A percentile compares a stretch with the other conserved stretches of the same genome.
Conservation (phyloP, 2,888 invertebrate genomes). For the Nipponacmea schrenckii region DNA sequence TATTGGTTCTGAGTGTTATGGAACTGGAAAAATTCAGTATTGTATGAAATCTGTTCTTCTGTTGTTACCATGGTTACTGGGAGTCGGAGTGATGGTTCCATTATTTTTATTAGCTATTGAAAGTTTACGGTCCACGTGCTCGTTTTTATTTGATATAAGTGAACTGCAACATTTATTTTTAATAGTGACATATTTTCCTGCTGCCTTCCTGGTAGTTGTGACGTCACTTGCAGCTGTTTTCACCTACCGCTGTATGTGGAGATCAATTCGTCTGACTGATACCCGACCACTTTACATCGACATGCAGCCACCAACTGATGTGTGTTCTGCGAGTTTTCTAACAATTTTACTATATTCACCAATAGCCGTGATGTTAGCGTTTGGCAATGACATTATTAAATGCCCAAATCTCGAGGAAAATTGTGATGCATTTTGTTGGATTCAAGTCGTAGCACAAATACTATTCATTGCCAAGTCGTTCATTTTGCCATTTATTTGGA, state of each 20-base stretch:
- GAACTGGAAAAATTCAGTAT: not conserved
- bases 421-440: constrained; percentile 4
- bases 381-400: not conserved
- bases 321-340: not conserved
- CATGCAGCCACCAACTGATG: not conserved
- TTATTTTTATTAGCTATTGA: not conserved
- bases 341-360: constrained; percentile 1
- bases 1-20: not conserved
- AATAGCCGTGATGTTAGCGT: not conserved
- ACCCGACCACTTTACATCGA: not conserved
- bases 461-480: not conserved
- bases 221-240: not conserved
- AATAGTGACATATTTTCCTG: not conserved
- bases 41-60: not conserved
- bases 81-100: not conserved
- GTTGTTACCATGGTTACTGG: not conserved
- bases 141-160: not conserved
- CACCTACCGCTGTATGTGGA: not conserved
- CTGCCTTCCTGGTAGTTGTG: not conserved
- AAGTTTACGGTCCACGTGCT: not conserved
- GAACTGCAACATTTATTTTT: not conserved
- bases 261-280: not conserved
- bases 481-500: not conserved
- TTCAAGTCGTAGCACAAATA: not conserved
- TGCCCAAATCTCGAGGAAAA: not conserved